Conservation (phyloP, 1,140 invertebrate genomes). For the Hyphantria cunea region DNA sequence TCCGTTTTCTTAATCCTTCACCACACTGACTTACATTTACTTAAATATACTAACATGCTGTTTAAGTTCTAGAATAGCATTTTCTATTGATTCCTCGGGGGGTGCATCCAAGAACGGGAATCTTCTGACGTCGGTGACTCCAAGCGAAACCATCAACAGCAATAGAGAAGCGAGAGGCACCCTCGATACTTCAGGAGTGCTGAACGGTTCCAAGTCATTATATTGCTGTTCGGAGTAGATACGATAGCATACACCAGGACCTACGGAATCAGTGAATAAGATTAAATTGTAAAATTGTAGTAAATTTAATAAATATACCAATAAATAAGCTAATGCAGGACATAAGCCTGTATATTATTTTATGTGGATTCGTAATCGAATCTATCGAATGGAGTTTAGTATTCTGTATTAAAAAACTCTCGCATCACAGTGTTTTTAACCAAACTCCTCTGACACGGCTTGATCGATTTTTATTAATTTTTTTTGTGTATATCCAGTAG, state of each 20-base stretch:
- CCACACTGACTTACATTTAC: not conserved
- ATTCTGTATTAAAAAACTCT: too few relatives aligned
- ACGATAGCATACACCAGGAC: constrained; percentile 90
- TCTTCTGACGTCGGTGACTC: constrained; percentile 93
- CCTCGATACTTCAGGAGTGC: constrained; percentile 94
- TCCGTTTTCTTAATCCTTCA: too few relatives aligned
- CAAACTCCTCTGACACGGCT: too few relatives aligned
- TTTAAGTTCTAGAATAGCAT: constrained; percentile 92
- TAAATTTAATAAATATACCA: too few relatives aligned
- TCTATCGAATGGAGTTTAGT: too few relatives aligned
- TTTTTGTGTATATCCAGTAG: too few relatives aligned
- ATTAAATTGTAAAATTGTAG: not conserved
- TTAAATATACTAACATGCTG: constrained; percentile 86
- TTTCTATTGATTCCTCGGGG: constrained; percentile 90
- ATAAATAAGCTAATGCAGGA: too few relatives aligned
- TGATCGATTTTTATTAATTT: too few relatives aligned
- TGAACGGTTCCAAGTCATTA: constrained; percentile 88
- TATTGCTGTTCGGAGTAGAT: constrained; percentile 92
- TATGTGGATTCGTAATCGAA: too few relatives aligned
- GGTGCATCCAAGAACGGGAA: constrained; percentile 99
- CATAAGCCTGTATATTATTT: too few relatives aligned
- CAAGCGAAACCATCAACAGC: constrained; percentile 97
- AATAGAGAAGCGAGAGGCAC: constrained; percentile 96
- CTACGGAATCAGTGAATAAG: constrained; percentile 51
- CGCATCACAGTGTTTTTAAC: too few relatives aligned